Evolutionary conservation across 2,888 invertebrate species (phyloP), one percentile per base, ranked within the genome.

Genomic region (Argyra leucocephala): DNA sequence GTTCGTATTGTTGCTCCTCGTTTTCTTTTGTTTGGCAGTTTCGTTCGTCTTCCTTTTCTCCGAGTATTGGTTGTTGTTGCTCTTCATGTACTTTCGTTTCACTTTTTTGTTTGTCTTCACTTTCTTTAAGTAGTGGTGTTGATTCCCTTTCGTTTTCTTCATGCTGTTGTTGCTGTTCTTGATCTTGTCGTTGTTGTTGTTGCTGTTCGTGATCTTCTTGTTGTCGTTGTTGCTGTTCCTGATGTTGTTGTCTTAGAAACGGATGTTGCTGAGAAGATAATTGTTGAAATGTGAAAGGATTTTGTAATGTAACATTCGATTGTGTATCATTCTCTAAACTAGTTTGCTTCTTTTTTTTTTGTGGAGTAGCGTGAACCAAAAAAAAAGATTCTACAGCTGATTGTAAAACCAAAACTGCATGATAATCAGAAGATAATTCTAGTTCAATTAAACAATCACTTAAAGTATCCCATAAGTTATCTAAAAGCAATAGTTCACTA

Each of bases 321-420:
- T 22, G 10, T 57, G 22, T n/a, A n/a, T 61, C 23, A 1, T 67
- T 67, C n/a, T 71, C 68, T 22, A 68, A 64, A 6, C 70, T 65
- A 64, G 70, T 71, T 21, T 71, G 70, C 5, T 71, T 59, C 1
- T 71, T 67, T 1, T 70, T 71, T 68, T 74, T 75, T 76, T 83
- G 81, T 69, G 83, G 78, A 71, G 88, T 87, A 22, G 91, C 90
- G 75, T 93, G 92, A 3, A 93, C 91, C 65, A 93, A 81, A 82
- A 94, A 94, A 81, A 94, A 94, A 15, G 93, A 91, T 79, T 94
- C 93, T 3, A 94, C 93, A 6, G 92, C 89, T 26, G 93, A 91
- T 80, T 87, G 91, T 65, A 93, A 81, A 26, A 93, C 90, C 37
- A 93, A 83, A 22, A 93, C 93, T 59, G 92, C 92, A 80, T 93